phyloP scores from a whole-genome alignment of 2,113 vertebrate species.

The Sinocyclocheilus anophthalmus region DNA sequence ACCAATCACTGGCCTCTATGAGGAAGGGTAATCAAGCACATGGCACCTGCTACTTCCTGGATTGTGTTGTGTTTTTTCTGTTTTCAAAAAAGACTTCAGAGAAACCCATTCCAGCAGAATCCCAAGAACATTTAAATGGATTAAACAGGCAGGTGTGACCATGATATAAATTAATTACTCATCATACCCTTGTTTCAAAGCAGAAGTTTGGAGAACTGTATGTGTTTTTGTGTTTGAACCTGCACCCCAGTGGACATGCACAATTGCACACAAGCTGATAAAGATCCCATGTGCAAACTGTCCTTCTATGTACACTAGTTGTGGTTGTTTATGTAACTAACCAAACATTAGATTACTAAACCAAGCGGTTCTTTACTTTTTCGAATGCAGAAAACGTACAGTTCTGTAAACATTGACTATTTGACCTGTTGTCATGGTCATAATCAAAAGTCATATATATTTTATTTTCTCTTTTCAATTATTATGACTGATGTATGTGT shows the following conservation, averaged over 20 bases:
- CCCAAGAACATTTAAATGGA: neutral
- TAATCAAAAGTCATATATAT: neutral
- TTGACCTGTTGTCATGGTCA: neutral
- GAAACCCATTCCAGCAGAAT: neutral
- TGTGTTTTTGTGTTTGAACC: neutral
- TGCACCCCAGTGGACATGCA: neutral
- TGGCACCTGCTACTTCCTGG: slow-evolving; percentile 8
- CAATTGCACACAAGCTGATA: neutral
- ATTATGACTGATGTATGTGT: neutral
- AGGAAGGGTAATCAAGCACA: slow-evolving; percentile 27
- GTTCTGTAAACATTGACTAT: neutral
- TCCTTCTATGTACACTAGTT: neutral
- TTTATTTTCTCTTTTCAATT: neutral
- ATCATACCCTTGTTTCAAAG: neutral
- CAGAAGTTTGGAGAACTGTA: neutral
- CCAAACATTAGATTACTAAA: neutral
- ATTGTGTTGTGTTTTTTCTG: neutral
- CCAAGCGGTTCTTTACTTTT: neutral
- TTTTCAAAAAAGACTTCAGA: neutral
- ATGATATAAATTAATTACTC: neutral
- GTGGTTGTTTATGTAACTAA: neutral
- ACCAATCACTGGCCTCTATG: slow-evolving; percentile 69
- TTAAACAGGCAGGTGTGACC: neutral
- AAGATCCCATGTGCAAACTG: neutral
- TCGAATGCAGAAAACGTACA: neutral